Conservation (phyloP, 2,113 vertebrate genomes). For the Romanogobio albipinnatus region DNA sequence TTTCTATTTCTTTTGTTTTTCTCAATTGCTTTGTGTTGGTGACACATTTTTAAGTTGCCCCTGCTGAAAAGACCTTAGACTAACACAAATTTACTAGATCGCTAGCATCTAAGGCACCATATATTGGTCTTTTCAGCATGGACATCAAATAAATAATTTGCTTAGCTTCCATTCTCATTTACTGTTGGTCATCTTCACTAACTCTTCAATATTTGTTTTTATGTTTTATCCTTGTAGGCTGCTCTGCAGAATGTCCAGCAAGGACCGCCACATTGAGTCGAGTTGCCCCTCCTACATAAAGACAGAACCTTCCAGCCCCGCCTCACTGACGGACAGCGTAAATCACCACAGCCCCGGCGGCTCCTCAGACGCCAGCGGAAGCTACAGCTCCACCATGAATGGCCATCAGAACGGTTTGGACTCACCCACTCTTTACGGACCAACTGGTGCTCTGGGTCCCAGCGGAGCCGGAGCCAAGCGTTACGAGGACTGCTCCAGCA, state of each 20-base stretch:
- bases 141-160: not conserved
- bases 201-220: not conserved
- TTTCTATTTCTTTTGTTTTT: slow-evolving; percentile 10
- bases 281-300: slow-evolving; percentile 99
- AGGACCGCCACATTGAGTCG: slow-evolving; percentile 99
- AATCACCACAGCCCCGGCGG: slow-evolving; percentile 99
- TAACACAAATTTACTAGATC: not conserved
- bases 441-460: slow-evolving; percentile 86
- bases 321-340: slow-evolving; percentile 98
- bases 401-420: slow-evolving; percentile 98
- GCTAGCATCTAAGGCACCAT: not conserved
- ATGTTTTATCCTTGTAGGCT: slow-evolving; percentile 78
- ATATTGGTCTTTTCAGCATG: not conserved
- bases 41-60: not conserved
- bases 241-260: slow-evolving; percentile 99
- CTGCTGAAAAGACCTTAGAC: not conserved
- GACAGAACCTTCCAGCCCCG: slow-evolving; percentile 99
- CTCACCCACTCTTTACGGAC: slow-evolving; percentile 95
- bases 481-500: slow-evolving; percentile 98
- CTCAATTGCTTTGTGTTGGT: slow-evolving; percentile 2
- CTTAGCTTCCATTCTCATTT: not conserved
- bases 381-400: slow-evolving; percentile 99
- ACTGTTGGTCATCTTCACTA: not conserved
- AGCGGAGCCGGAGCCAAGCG: slow-evolving; percentile 90
- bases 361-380: slow-evolving; percentile 98